Base-by-base conservation (phyloP, 2,888 invertebrate genomes). In the Gasteruption jaculator region DNA sequence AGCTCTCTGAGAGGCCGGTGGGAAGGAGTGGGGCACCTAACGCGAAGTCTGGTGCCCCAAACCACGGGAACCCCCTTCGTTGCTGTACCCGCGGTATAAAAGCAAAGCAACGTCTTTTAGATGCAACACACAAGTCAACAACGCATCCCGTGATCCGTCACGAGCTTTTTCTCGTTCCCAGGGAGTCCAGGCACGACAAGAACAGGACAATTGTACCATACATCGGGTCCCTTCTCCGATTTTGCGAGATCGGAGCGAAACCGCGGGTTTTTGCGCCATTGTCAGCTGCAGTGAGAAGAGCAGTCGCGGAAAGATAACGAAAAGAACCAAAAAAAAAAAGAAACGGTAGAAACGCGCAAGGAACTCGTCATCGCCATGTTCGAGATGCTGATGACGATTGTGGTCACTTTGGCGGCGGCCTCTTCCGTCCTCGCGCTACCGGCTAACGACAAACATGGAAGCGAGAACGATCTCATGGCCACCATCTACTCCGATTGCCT, bases 401-500 rank as follows among this genome's bases (percentile, higher is more conserved):
- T n/a, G n/a, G n/a, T n/a, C n/a, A n/a, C n/a, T n/a, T 25, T 48
- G 30, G 48, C 53, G 50, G 48, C 50, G 45, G 74, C 78, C 62
- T 73, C 74, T 50, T 74, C 77, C 54, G 68, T 67, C 26, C 64
- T 74, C 63, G 82, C 83, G 56, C 76, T 83, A 55, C 86, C 86
- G 60, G 82, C 86, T 34, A 81, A 79, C 73, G 85, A 86, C 58
- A 79, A 82, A 45, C 74, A 75, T 47, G 73, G 72, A 45, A 77
- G 79, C 36, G 86, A 86, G 58, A 87, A 85, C 64, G 89, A 90
- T 58, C 78, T 88, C 46, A 82, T 89, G 75, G 83, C 85, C 60
- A 76, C 82, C 60, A 83, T 83, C 65, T 84, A 84, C 69, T 76
- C 76, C 58, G 90, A 90, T 61, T 90, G 90, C 65, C 73, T 87